phyloP scores from a whole-genome alignment of 1,140 invertebrate genomes.

The Holcopasites calliopsidis region DNA sequence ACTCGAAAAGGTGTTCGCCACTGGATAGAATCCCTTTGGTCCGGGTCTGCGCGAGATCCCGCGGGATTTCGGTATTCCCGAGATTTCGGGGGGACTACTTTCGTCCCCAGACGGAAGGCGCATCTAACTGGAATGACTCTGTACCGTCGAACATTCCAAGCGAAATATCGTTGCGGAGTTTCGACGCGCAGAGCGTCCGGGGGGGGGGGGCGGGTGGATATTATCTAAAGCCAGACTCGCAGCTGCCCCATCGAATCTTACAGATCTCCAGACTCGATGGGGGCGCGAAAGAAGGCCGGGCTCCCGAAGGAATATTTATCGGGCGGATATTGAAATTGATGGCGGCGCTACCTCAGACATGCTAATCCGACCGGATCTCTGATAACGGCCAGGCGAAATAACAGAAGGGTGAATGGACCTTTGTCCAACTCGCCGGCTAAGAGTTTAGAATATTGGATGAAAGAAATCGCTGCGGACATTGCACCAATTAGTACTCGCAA shows the following conservation, averaged over 20 bases:
- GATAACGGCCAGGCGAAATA: conserved; percentile 68
- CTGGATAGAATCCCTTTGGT: no score
- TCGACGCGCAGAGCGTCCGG: conserved; percentile 30
- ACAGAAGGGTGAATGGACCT: conserved; percentile 66
- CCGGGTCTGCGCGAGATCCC: no score
- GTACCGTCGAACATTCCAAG: conserved; percentile 54
- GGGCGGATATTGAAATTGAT: conserved; percentile 73
- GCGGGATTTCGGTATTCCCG: no score
- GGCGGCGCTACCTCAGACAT: conserved; percentile 71
- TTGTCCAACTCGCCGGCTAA: no score
- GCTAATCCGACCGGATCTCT: conserved; percentile 68
- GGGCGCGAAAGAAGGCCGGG: conserved; percentile 11
- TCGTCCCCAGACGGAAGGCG: no score
- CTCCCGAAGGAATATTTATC: conserved; percentile 72
- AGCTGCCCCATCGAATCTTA: conserved; percentile 60
- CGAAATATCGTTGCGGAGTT: conserved; percentile 58
- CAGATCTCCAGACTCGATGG: conserved; percentile 46
- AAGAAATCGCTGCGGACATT: no score
- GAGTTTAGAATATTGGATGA: no score
- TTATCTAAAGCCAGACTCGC: conserved; percentile 67
- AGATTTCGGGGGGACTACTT: no score
- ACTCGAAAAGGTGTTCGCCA: no score
- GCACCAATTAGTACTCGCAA: no score
- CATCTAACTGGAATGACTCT: no score
- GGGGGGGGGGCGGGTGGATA: conserved; percentile 47